Base-by-base conservation (phyloP, 64 coral and sea anemone genomes). In the Astreopora myriophthalma region DNA sequence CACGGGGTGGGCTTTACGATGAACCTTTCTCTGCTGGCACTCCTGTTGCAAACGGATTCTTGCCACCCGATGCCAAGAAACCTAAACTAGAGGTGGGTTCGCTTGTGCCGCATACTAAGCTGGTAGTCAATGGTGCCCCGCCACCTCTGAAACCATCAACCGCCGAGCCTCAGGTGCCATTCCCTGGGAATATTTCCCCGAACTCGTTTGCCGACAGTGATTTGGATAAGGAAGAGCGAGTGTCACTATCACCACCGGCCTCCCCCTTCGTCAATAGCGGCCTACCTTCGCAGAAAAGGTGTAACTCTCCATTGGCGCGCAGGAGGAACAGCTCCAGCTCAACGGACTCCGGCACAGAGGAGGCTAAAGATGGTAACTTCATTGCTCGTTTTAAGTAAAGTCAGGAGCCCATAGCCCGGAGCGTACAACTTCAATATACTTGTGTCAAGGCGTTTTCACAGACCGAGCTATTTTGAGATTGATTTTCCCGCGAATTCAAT, bases 341-440 rank as follows among this genome's bases (percentile, higher is more conserved):
- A 58, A 92, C 90, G 4, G 90, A 92, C 44, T 92, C 90, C 1
- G 90, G 90, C 9, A 86, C 79, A 10, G 90, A 92, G n/a, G 90
- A 92, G 35, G 70, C 80, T 12, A 65, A 84, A 30, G 90, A 92
- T 85, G 81, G 90, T 92, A 34, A 64, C 68, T 83, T 73, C 17
- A 55, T 3, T 13, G 17, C 51, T n/a, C n/a, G n/a, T n/a, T n/a
- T n/a, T 8, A 24, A n/a, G n/a, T 9, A 24, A 66, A 17, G 55
- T n/a, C n/a, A n/a, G n/a, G n/a, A n/a, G n/a, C n/a, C n/a, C n/a
- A n/a, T n/a, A n/a, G n/a, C n/a, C n/a, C n/a, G n/a, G n/a, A n/a
- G n/a, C n/a, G n/a, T n/a, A n/a, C n/a, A n/a, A n/a, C n/a, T n/a
- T n/a, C n/a, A n/a, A n/a, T n/a, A n/a, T n/a, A n/a, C n/a, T n/a